These are phyloP conservation scores for Drosophila pseudoananassae DNA, from an alignment of 1,140 invertebrate genomes.

Conservation along the genomic window DNA sequence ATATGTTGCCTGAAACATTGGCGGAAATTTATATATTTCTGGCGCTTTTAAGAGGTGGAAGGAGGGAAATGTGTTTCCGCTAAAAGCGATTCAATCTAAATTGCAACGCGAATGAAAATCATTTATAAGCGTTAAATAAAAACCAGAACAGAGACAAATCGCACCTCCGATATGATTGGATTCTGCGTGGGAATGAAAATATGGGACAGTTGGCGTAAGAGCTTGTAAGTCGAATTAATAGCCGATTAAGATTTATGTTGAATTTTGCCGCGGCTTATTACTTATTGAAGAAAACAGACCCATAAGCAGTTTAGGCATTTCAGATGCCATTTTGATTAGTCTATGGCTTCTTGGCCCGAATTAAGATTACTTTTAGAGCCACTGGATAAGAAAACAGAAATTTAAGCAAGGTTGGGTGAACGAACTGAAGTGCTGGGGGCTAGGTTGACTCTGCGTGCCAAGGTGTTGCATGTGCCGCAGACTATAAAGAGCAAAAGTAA, in stretches of 20 bases:
- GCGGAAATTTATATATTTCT: slow-evolving; percentile 31
- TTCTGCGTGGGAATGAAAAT: not conserved
- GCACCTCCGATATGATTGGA: slow-evolving; percentile 23
- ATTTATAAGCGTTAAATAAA: slow-evolving; percentile 56
- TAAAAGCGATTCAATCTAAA: slow-evolving; percentile 62
- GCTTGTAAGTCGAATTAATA: slow-evolving; percentile 5
- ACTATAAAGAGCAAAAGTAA: slow-evolving; percentile 40
- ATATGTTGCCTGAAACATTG: slow-evolving; percentile 14
- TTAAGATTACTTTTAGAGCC: slow-evolving; percentile 11
- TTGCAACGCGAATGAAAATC: slow-evolving; percentile 58
- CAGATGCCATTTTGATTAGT: slow-evolving; percentile 11
- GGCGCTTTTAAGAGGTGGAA: slow-evolving; percentile 1
- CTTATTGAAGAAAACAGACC: slow-evolving; percentile 1
- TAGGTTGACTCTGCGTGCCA: slow-evolving; percentile 30
- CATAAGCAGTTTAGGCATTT: not conserved
- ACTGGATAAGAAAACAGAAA: slow-evolving; percentile 11
- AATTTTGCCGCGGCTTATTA: not conserved
- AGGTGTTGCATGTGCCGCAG: slow-evolving; percentile 61
- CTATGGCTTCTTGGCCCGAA: not conserved
- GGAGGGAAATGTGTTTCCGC: slow-evolving; percentile 17
- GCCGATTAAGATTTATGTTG: slow-evolving; percentile 13
- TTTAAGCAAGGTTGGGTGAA: slow-evolving; percentile 11
- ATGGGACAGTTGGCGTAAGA: not conserved
- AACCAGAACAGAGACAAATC: slow-evolving; percentile 47
- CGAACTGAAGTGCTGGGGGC: slow-evolving; percentile 28